Base-by-base conservation (phyloP, 2,888 invertebrate species). In the Iphiclides podalirius region DNA sequence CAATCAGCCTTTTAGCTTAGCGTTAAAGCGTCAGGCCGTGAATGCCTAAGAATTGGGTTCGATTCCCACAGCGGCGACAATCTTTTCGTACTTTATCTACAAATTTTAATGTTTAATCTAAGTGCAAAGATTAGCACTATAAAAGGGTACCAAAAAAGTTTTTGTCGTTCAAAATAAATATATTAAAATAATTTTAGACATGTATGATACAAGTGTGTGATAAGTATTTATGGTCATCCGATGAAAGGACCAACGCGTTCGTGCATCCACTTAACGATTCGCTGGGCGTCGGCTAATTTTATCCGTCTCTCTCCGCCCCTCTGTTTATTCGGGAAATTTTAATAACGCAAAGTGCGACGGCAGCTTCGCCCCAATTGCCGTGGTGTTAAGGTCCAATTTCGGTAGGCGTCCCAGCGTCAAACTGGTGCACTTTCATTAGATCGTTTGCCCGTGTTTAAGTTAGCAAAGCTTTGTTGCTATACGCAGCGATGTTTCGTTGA, bases 201-300 rank as follows among this genome's bases (percentile, higher is more conserved):
- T n/a, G n/a, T n/a, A n/a, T n/a, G n/a, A n/a, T n/a, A n/a, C n/a
- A n/a, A n/a, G n/a, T n/a, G n/a, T n/a, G n/a, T 11, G 62, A 63
- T 68, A 72, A 67, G 60, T 75, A 2, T 31, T 11, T n/a, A n/a
- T n/a, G n/a, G n/a, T n/a, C n/a, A n/a, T 31, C 11, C n/a, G 78
- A 75, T 78, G 70, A 77, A 80, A 48, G 42, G 37, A 4, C 33
- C 11, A 47, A 61, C 55, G 46, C 69, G 52, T 53, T 67, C 61
- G 57, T 58, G 64, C 70, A 70, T 50, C 50, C 46, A 42, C 49
- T 58, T 60, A 60, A 66, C 76, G 67, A 70, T 54, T 60, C 61
- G 61, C 37, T 72, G 67, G 54, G 47, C 67, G 50, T 60, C 66
- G 52, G 68, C 63, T 78, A 76, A 78, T 70, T 71, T 70, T 78